Evolutionary conservation across 2,113 vertebrate genomes (phyloP).

Genomic region (Plectropomus leopardus): DNA sequence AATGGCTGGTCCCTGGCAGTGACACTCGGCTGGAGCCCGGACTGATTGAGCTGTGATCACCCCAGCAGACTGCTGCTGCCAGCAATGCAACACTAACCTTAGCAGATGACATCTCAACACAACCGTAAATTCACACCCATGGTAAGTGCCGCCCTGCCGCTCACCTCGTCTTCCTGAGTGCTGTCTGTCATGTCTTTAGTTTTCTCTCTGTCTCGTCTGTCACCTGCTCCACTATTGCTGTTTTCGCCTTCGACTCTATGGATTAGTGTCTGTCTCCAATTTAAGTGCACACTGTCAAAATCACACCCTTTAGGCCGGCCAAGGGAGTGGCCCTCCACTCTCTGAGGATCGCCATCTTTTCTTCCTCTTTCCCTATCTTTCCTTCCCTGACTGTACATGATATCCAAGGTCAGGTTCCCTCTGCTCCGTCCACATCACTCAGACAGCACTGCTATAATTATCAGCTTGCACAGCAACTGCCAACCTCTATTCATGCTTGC

Average conservation of each 20-base stretch:
- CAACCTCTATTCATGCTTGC: constrained; percentile 36
- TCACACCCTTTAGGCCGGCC: background rate
- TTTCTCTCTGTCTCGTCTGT: constrained; percentile 18
- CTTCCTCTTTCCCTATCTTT: background rate
- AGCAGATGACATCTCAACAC: constrained; percentile 55
- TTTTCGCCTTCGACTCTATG: constrained; percentile 20
- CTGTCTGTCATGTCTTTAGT: constrained; percentile 3
- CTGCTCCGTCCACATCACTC: constrained; percentile 17
- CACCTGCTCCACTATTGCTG: constrained; percentile 38
- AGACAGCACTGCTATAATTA: constrained; percentile 45
- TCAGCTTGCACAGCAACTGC: constrained; percentile 13
- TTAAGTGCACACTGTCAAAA: constrained; percentile 38
- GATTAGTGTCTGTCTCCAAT: constrained; percentile 48
- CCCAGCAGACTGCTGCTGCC: constrained; percentile 49
- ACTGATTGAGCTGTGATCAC: constrained; percentile 81
- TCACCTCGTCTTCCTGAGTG: constrained; percentile 5
- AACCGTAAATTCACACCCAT: constrained; percentile 41
- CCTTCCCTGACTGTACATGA: constrained; percentile 16
- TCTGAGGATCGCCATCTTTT: constrained; percentile 19
- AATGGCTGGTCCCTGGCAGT: constrained; percentile 70
- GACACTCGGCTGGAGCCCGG: constrained; percentile 62
- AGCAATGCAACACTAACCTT: constrained; percentile 60
- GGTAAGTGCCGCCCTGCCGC: constrained; percentile 11
- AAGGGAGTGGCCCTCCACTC: constrained; percentile 33
- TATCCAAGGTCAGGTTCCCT: constrained; percentile 39